phyloP scores from a whole-genome alignment of 1,140 invertebrate species.

The Drosophila arizonae region DNA sequence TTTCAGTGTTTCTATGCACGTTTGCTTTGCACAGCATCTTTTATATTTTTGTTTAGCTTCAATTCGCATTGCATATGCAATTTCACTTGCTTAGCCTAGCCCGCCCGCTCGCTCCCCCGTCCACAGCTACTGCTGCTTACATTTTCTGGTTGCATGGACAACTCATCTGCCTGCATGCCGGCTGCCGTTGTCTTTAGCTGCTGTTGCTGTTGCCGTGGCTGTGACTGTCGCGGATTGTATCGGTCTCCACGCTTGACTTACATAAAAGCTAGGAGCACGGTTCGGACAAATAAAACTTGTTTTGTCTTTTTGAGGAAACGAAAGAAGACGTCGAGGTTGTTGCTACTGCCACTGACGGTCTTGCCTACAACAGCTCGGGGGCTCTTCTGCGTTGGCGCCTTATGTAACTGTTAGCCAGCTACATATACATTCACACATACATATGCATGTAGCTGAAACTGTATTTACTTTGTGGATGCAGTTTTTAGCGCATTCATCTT shows the following conservation, averaged over 20 bases:
- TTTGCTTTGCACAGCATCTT: conserved; percentile 42
- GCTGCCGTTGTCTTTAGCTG: conserved; percentile 26
- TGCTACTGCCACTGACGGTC: conserved; percentile 31
- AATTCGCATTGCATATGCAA: conserved; percentile 64
- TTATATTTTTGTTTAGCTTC: conserved; percentile 35
- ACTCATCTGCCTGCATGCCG: conserved; percentile 66
- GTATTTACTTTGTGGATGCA: conserved; percentile 12
- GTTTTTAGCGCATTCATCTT: conserved; percentile 63
- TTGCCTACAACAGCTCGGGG: conserved; percentile 8
- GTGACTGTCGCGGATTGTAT: conserved; percentile 31
- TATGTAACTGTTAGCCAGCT: conserved; percentile 57
- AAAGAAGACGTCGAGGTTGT: conserved; percentile 62
- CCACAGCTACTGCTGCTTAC: no score
- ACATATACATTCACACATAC: no score
- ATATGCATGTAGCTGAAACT: conserved; percentile 20
- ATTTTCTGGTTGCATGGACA: conserved; percentile 44
- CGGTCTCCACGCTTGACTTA: conserved; percentile 69
- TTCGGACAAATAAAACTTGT: conserved; percentile 66
- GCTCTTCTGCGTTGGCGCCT: conserved; percentile 71
- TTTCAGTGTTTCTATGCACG: conserved; percentile 60
- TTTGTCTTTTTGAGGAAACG: conserved; percentile 71
- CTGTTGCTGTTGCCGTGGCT: conserved; percentile 21
- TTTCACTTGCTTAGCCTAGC: conserved; percentile 46
- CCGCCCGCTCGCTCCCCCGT: conserved; percentile 2
- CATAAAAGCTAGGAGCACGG: conserved; percentile 71